Percentiles rank a stretch among this genome's conserved stretches.
phyloP scores from a whole-genome alignment of 2,888 invertebrate genomes.

The Callosobruchus maculatus region DNA sequence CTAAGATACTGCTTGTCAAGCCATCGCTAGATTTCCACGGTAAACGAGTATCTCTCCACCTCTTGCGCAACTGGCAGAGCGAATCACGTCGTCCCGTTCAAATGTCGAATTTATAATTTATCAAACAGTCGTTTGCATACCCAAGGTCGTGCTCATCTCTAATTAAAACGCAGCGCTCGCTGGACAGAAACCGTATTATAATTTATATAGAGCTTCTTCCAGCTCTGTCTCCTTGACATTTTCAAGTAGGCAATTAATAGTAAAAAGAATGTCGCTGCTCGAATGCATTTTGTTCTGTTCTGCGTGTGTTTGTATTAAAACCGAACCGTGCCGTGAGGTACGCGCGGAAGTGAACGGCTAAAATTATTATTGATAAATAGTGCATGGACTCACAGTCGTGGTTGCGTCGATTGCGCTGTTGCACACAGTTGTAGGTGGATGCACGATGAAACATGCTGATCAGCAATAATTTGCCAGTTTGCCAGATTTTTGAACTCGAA shows the following conservation, averaged over 20 bases:
- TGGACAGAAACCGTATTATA: conserved; percentile 37
- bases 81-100: conserved; percentile 17
- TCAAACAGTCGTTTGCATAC: background rate
- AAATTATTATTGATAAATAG: background rate
- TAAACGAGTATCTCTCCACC: conserved; percentile 4
- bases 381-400: background rate
- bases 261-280: conserved; percentile 9
- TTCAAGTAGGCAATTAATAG: conserved; percentile 38
- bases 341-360: background rate
- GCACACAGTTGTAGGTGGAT: too few relatives aligned
- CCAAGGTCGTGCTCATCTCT: conserved; percentile 26
- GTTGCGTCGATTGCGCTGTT: too few relatives aligned
- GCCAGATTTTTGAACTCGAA: too few relatives aligned
- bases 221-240: conserved; percentile 37
- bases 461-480: too few relatives aligned
- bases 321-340: background rate
- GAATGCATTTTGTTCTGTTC: background rate
- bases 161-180: conserved; percentile 34
- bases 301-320: background rate
- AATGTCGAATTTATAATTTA: conserved; percentile 15
- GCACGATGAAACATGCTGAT: too few relatives aligned
- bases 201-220: conserved; percentile 38
- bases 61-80: conserved; percentile 13
- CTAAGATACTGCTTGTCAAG: too few relatives aligned
- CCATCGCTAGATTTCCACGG: background rate